Base-by-base conservation (phyloP, 1,140 invertebrate genomes). In the Trichonephila clavata region DNA sequence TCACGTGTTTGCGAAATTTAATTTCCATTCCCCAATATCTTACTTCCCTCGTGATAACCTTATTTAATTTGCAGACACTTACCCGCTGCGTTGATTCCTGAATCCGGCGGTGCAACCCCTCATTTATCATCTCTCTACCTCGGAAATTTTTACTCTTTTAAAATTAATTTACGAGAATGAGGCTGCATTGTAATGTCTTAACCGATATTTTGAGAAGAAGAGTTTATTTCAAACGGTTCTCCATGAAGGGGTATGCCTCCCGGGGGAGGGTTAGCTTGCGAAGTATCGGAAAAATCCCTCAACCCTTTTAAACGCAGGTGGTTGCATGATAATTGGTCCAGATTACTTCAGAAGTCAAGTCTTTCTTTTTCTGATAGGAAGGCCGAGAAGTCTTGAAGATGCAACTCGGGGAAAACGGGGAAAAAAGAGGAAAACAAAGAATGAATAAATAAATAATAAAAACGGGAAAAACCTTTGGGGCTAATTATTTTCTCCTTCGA, bases 401-500 rank as follows among this genome's bases (percentile, higher is more conserved):
- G 27, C 39, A 61, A 61, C 24, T 39, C 13, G 71, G n/a, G 39
- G 84, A 63, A 86, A 57, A 83, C 81, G 39, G 81, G 80, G 32
- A 39, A 60, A 61, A 86, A 65, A 14, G 24, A 59, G n/a, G 4
- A 71, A 57, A 43, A 65, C 10, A 32, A n/a, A 24, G 24, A 68
- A 13, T 24, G n/a, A 68, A 24, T 24, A 68, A 68, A 24, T n/a
- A 63, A 65, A 65, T n/a, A n/a, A 71, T 32, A 81, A 81, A 90
- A 60, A 80, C 24, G 20, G 43, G 21, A 60, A 90, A 90, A 90
- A 81, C 68, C 71, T 90, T 59, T 32, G 89, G 88, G 89, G 89
- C 89, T 90, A 90, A 90, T 90, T 90, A 90, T 90, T 90, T 90
- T 90, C 89, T 24, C 39, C 77, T 90, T 90, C 89, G 89, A 90